Evolutionary conservation across 2,113 vertebrate genomes (phyloP).

Genomic region (Pelusios castaneus): DNA sequence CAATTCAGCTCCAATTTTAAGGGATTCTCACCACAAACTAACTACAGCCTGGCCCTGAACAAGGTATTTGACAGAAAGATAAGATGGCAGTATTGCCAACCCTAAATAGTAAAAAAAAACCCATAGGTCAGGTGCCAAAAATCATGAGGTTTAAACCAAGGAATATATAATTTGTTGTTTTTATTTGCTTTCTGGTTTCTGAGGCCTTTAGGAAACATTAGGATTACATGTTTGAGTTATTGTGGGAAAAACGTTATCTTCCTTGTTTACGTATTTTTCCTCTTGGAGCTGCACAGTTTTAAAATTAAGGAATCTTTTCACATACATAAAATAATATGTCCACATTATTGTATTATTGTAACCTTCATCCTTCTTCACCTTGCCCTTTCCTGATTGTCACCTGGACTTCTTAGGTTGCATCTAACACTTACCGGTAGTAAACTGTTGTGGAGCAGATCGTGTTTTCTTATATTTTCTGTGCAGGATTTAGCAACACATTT

Average conservation of each 20-base stretch:
- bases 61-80: neutral
- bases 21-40: neutral
- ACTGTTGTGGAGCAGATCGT: neutral
- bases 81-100: neutral
- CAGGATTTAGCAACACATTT: neutral
- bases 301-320: neutral
- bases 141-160: neutral
- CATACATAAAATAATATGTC: neutral
- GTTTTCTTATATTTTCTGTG: neutral
- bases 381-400: fast-evolving
- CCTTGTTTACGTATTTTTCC: neutral
- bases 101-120: neutral
- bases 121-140: neutral
- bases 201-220: neutral
- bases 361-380: neutral
- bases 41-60: neutral
- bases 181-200: no score
- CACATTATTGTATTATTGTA: fast-evolving
- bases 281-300: neutral
- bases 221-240: neutral
- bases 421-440: neutral
- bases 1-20: neutral
- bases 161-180: neutral
- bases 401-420: neutral
- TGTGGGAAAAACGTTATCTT: neutral